Conservation (phyloP, 1,140 invertebrate species). For the Bathynomus jamesi region DNA sequence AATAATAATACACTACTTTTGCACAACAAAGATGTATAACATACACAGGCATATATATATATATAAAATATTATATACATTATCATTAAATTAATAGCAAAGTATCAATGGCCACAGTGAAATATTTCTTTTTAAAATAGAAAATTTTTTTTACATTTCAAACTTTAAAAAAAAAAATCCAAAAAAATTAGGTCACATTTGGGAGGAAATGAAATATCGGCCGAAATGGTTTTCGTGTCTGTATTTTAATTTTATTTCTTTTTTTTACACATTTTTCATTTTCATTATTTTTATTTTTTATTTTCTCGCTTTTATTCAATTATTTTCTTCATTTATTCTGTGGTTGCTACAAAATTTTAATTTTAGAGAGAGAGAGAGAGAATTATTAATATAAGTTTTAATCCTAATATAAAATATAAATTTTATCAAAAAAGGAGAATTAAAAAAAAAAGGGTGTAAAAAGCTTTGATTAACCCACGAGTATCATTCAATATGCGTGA, state of each 20-base stretch:
- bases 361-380: no score
- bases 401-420: no score
- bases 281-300: not conserved
- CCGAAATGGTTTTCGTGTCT: not conserved
- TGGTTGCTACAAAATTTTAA: no score
- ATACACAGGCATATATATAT: constrained; percentile 6
- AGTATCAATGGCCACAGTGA: not conserved
- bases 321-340: no score
- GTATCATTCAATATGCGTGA: no score
- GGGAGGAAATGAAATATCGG: not conserved
- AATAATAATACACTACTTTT: no score
- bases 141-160: not conserved
- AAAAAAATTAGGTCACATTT: not conserved
- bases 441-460: no score
- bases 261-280: not conserved
- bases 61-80: constrained; percentile 1
- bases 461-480: no score
- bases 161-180: not conserved
- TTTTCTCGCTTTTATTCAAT: not conserved
- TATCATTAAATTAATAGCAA: not conserved
- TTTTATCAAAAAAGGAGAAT: no score
- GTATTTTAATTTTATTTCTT: not conserved
- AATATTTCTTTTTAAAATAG: not conserved
- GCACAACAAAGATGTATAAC: no score
- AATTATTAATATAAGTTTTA: no score